Evolutionary conservation across 2,888 invertebrate genomes (phyloP).

Genomic region (Drosophila anomelani): DNA sequence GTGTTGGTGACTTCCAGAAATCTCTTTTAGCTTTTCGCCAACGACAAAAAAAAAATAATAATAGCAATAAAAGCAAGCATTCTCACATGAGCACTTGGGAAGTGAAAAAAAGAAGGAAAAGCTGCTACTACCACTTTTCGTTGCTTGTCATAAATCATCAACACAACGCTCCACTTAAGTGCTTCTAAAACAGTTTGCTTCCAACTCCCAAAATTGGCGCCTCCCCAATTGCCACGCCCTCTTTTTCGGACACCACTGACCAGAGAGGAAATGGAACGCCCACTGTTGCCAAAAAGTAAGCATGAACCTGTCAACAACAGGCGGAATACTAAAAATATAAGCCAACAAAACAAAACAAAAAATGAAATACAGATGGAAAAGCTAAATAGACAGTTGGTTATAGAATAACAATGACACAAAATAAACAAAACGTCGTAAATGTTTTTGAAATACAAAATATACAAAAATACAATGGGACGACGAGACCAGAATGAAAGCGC

Average conservation of each 20-base stretch:
- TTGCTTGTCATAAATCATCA: constrained; percentile 73
- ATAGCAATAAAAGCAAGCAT: constrained; percentile 20
- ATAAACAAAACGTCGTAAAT: constrained; percentile 46
- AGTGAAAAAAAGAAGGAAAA: constrained; percentile 44
- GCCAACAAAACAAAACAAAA: neutral
- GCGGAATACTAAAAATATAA: constrained; percentile 9
- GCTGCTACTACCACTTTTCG: constrained; percentile 41
- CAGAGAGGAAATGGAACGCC: constrained; percentile 32
- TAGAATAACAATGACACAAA: constrained; percentile 40
- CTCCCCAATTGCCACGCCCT: constrained; percentile 52
- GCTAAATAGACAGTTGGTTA: constrained; percentile 43
- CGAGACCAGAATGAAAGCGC: constrained; percentile 22
- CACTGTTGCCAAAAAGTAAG: constrained; percentile 28
- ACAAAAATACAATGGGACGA: constrained; percentile 40
- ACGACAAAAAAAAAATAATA: constrained; percentile 50
- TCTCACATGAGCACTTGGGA: constrained; percentile 53
- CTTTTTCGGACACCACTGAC: constrained; percentile 37
- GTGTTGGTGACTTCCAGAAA: constrained; percentile 44
- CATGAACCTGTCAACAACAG: constrained; percentile 43
- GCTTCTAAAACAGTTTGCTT: constrained; percentile 74
- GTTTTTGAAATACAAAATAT: constrained; percentile 30
- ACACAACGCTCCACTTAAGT: constrained; percentile 77
- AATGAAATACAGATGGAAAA: constrained; percentile 14
- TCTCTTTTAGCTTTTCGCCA: constrained; percentile 46
- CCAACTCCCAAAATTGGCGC: neutral